A percentile compares a stretch with the other conserved stretches of the same genome.
phyloP scores from a whole-genome alignment of 2,797 vertebrate genomes.

The Onychomys torridus region DNA sequence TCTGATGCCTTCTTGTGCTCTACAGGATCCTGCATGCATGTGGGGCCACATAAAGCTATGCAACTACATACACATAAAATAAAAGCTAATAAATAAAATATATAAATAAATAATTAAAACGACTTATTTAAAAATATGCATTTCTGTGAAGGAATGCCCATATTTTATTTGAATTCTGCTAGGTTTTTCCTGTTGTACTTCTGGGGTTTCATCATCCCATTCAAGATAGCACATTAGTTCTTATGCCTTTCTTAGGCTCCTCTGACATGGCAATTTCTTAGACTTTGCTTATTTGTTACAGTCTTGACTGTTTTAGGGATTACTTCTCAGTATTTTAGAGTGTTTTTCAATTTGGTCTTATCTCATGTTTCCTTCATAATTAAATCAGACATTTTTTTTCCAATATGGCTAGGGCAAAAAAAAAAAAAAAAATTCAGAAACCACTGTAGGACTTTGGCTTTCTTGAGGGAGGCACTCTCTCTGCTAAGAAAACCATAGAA shows the following conservation, averaged over 20 bases:
- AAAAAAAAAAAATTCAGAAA: neutral
- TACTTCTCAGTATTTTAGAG: neutral
- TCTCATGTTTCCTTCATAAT: constrained; percentile 9
- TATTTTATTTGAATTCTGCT: neutral
- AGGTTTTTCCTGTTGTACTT: neutral
- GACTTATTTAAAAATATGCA: neutral
- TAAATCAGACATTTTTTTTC: neutral
- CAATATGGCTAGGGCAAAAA: neutral
- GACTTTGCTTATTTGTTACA: neutral
- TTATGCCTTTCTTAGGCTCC: neutral
- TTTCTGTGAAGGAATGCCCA: neutral
- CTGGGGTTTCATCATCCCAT: neutral
- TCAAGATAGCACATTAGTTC: neutral
- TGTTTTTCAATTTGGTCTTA: neutral
- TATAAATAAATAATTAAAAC: neutral
- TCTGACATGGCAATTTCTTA: neutral
- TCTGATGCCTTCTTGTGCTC: neutral
- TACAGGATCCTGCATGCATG: neutral
- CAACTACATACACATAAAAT: neutral
- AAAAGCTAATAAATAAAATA: too few species aligned
- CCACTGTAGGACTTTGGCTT: neutral
- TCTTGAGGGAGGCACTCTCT: neutral
- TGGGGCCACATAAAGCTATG: neutral
- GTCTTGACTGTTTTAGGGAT: neutral
- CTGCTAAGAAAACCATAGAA: neutral